Base-by-base conservation (phyloP, 2,888 invertebrate species). In the Tenthredo mesomela region DNA sequence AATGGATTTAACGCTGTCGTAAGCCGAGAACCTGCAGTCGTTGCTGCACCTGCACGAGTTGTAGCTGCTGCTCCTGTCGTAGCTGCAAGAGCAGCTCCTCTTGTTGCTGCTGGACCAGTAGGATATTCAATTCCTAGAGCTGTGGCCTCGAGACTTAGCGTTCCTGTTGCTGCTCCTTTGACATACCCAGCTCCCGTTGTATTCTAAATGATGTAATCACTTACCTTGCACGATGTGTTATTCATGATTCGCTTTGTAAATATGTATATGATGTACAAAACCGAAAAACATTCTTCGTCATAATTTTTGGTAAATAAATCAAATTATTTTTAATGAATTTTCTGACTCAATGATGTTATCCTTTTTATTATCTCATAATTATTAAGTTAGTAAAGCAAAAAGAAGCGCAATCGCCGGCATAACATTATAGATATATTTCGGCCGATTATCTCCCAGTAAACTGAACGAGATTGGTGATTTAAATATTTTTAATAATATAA, bases 31-130 rank as follows among this genome's bases (percentile, higher is more conserved):
- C 90, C 90, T 9, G 89, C 87, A 3, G 75, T 86, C 37, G 87
- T 80, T 77, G 54, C 77, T 29, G 12, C 21, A 25, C 54, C 82
- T 21, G 33, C 85, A 18, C 50, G 54, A 3, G 84, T 86, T 1
- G 85, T 40, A 10, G 61, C 61, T 58, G 21, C 80, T 21, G 80
- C 80, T n/a, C 93, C 54, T 0, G 61, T 84, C 15, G 83, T 85
- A 10, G 65, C n/a, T n/a, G n/a, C 86, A 0, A 86, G 84, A 18
- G 70, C 82, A 2, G 84, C 85, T 25, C 67, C 78, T 15, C 75
- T 77, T 15, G 50, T 92, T 93, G 87, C 93, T 93, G 82, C 93
- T 93, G 0, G 93, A 92, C n/a, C 92, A 92, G 50, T 71, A 78
- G 84, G 40, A 6, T 89, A 90, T 82, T 87, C 89, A 15, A 54